Percentiles rank a stretch among this genome's conserved stretches.
Conservation (phyloP, 2,888 invertebrate genomes). For the Plagodis dolabraria region DNA sequence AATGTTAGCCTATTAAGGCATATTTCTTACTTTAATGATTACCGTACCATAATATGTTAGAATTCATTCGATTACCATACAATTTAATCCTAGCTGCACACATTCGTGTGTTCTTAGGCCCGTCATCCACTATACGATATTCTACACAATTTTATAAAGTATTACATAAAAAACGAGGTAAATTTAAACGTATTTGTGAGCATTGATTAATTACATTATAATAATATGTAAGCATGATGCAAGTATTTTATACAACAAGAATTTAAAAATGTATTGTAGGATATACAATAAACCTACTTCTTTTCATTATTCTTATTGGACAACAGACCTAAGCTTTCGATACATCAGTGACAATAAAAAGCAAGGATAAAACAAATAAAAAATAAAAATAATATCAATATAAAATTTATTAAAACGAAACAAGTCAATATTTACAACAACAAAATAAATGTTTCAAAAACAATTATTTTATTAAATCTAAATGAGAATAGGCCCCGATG, state of each 20-base stretch:
- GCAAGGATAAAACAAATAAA: constrained; percentile 51
- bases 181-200: not conserved
- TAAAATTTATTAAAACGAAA: constrained; percentile 77
- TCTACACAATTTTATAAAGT: not conserved
- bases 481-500: constrained; percentile 62
- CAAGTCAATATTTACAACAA: constrained; percentile 75
- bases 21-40: constrained; percentile 48
- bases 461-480: constrained; percentile 52
- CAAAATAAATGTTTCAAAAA: constrained; percentile 62
- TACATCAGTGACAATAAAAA: constrained; percentile 36
- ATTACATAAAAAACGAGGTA: not conserved
- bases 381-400: constrained; percentile 61
- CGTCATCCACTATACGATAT: constrained; percentile 6
- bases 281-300: not conserved
- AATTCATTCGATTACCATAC: constrained; percentile 40
- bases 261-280: not conserved
- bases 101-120: constrained; percentile 5
- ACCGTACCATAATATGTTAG: constrained; percentile 39
- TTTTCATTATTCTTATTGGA: constrained; percentile 11
- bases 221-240: not conserved
- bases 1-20: constrained; percentile 63
- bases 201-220: not conserved
- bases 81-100: constrained; percentile 37
- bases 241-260: not conserved
- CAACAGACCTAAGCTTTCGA: constrained; percentile 20